These are phyloP conservation scores for Regulus satrapa DNA, from an alignment of 2,113 vertebrate species.

Conservation along the genomic window DNA sequence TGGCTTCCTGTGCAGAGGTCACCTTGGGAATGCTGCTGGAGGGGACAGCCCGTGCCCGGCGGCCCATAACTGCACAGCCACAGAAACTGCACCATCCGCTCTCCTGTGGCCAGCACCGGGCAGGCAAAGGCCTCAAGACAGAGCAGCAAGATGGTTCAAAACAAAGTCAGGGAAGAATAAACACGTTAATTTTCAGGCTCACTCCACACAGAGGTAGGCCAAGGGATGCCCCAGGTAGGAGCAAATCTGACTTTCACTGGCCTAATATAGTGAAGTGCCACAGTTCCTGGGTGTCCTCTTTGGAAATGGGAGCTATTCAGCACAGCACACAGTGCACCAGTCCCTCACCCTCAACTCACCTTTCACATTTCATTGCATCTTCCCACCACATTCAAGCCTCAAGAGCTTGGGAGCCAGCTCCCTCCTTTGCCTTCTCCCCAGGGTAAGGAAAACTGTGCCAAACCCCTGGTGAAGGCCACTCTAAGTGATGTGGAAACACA, in stretches of 20 bases:
- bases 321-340: accelerated
- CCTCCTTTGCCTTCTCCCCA: neutral
- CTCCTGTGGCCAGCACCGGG: neutral
- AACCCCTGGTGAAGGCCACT: neutral
- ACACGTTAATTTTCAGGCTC: neutral
- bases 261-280: accelerated
- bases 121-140: neutral
- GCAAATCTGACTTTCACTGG: neutral
- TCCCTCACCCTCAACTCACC: neutral
- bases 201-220: neutral
- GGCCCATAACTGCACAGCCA: accelerated
- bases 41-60: neutral
- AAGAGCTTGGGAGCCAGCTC: neutral
- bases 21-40: accelerated
- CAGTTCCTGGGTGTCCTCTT: neutral
- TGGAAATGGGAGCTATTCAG: neutral
- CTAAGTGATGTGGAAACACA: neutral
- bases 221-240: neutral
- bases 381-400: neutral
- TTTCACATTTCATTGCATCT: neutral
- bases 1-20: neutral
- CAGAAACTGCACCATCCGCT: neutral
- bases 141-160: neutral
- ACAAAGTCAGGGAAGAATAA: neutral
- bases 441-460: neutral